Conservation (phyloP, 2,113 vertebrate genomes). For the Ploceus nigricollis region DNA sequence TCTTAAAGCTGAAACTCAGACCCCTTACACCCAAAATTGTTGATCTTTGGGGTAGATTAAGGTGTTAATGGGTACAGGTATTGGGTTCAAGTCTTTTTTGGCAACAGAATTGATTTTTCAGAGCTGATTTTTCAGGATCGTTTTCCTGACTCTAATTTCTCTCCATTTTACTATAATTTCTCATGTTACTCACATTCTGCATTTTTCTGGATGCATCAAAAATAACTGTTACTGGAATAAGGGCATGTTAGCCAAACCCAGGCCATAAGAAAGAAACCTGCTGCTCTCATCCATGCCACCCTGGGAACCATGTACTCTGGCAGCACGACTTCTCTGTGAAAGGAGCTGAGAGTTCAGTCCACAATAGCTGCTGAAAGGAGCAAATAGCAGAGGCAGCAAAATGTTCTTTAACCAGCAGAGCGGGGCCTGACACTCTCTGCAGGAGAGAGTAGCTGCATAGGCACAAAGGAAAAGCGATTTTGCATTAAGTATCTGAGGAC, state of each 20-base stretch:
- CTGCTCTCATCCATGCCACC: background rate
- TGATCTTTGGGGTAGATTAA: background rate
- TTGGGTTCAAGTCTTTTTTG: background rate
- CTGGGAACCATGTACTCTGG: background rate
- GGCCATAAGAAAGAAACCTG: background rate
- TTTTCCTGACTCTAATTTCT: background rate
- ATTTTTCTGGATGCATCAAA: background rate
- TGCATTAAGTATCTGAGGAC: background rate
- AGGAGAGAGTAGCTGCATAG: background rate
- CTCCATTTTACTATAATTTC: background rate
- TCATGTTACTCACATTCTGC: background rate
- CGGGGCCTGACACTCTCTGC: conserved; percentile 36
- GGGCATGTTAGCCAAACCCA: background rate
- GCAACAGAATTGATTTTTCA: background rate
- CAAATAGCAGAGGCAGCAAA: conserved; percentile 38
- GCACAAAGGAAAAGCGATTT: conserved; percentile 7
- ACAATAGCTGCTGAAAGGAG: conserved; percentile 28
- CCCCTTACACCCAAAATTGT: background rate
- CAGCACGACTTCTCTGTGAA: background rate
- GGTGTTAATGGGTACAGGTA: background rate
- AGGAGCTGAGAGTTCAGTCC: conserved; percentile 2
- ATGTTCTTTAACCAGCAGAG: conserved; percentile 35
- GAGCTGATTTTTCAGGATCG: background rate
- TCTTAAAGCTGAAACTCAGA: background rate
- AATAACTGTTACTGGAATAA: background rate